Evolutionary conservation across 2,888 invertebrate species (phyloP).

Genomic region (Ophion costatus): DNA sequence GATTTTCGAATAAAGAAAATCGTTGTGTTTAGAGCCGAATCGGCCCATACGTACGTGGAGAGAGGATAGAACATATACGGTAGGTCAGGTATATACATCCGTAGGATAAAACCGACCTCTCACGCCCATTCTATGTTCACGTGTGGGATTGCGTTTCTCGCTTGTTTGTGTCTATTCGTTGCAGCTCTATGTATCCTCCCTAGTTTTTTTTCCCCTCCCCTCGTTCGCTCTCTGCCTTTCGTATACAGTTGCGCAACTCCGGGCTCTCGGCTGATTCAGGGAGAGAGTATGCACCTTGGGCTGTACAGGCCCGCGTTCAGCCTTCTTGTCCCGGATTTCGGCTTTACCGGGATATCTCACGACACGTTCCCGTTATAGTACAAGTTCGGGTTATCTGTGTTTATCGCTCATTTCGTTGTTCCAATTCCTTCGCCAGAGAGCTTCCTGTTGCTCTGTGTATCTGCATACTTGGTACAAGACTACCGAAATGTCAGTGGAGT

Average conservation of each 20-base stretch:
- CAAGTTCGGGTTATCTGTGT: conserved; percentile 74
- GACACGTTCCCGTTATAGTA: conserved; percentile 63
- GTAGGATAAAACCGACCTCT: conserved; percentile 38
- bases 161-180: conserved; percentile 42
- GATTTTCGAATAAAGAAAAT: background rate
- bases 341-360: conserved; percentile 65
- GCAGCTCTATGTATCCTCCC: conserved; percentile 29
- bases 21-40: background rate
- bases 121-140: conserved; percentile 64
- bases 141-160: conserved; percentile 62
- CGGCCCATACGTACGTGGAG: conserved; percentile 20
- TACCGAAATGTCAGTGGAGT: conserved; percentile 65
- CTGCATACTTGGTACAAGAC: conserved; percentile 10
- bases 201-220: background rate
- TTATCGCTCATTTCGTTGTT: conserved; percentile 71
- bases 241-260: conserved; percentile 36
- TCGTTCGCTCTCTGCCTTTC: conserved; percentile 11
- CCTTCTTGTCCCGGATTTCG: conserved; percentile 34
- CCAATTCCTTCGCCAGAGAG: conserved; percentile 59
- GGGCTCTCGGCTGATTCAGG: conserved; percentile 38
- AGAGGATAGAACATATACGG: conserved; percentile 1
- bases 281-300: conserved; percentile 15
- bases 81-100: conserved; percentile 32
- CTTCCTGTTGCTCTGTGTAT: conserved; percentile 25
- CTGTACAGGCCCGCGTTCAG: background rate